A percentile compares a stretch with the other conserved stretches of the same genome.
Evolutionary conservation across 2,888 invertebrate species (phyloP).

Genomic region (Ophion slaviceki): DNA sequence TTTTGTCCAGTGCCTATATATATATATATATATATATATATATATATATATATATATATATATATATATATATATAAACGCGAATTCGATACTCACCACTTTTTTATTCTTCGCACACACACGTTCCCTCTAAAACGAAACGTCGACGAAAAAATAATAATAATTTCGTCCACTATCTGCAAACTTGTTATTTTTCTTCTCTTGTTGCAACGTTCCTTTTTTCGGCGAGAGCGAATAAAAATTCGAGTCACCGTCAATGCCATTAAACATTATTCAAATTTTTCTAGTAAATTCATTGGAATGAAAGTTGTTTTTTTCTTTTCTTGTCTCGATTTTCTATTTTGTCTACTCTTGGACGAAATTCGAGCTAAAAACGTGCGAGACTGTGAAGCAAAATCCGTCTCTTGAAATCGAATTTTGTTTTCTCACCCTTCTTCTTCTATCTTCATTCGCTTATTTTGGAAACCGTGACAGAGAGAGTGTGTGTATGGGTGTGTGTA

Average conservation of each 20-base stretch:
- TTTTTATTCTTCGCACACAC: slow-evolving; percentile 3
- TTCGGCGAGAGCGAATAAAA: not conserved
- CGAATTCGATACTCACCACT: slow-evolving; percentile 13
- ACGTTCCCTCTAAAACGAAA: not conserved
- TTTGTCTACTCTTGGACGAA: slow-evolving; percentile 12
- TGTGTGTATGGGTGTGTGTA: not conserved
- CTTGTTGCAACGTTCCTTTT: not conserved
- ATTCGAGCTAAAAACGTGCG: slow-evolving; percentile 11
- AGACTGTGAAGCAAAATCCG: not conserved
- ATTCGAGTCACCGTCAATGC: not conserved
- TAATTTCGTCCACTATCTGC: slow-evolving; percentile 16
- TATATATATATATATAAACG: not conserved
- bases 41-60: too few species aligned
- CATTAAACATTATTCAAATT: not conserved
- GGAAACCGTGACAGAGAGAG: not conserved
- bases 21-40: too few species aligned
- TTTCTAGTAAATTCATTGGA: not conserved
- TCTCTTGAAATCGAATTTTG: not conserved
- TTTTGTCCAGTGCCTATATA: too few species aligned
- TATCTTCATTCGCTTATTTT: not conserved
- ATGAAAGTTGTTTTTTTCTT: not conserved
- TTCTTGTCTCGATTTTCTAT: not conserved
- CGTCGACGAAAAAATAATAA: not conserved
- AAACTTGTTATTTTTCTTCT: not conserved
- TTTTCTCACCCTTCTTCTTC: not conserved